A percentile compares a stretch with the other conserved stretches of the same genome.
These are phyloP conservation scores for Pelusios castaneus DNA, from an alignment of 2,113 vertebrate genomes.

Conservation along the genomic window DNA sequence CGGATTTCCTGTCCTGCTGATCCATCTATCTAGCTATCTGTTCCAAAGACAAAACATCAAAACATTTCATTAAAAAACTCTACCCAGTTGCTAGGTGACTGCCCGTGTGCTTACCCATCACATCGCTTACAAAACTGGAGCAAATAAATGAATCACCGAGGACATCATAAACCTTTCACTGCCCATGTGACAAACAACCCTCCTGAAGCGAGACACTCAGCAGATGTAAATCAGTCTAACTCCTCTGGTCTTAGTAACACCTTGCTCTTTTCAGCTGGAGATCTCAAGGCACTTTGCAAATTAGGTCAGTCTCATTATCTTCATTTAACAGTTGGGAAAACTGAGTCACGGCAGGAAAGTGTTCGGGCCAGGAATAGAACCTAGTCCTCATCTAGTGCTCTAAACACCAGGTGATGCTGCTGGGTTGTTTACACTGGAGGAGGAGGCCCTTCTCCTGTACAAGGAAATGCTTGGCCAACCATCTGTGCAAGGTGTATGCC, in stretches of 20 bases:
- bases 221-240: neutral
- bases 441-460: neutral
- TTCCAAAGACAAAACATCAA: neutral
- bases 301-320: neutral
- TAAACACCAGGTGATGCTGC: neutral
- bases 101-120: neutral
- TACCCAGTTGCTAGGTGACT: neutral
- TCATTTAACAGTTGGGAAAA: neutral
- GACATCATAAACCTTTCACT: neutral
- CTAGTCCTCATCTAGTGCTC: neutral
- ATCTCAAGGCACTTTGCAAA: neutral
- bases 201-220: neutral
- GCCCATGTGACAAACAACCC: neutral
- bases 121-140: neutral
- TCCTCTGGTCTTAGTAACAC: neutral
- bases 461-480: neutral
- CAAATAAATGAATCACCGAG: neutral
- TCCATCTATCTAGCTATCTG: neutral
- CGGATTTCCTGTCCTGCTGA: neutral
- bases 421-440: neutral
- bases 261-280: neutral
- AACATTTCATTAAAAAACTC: neutral
- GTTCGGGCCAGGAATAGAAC: neutral
- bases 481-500: neutral
- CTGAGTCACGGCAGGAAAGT: neutral